Evolutionary conservation across 2,888 invertebrate genomes (phyloP), one percentile per base, ranked within the genome.

Genomic region (Apamea monoglypha): DNA sequence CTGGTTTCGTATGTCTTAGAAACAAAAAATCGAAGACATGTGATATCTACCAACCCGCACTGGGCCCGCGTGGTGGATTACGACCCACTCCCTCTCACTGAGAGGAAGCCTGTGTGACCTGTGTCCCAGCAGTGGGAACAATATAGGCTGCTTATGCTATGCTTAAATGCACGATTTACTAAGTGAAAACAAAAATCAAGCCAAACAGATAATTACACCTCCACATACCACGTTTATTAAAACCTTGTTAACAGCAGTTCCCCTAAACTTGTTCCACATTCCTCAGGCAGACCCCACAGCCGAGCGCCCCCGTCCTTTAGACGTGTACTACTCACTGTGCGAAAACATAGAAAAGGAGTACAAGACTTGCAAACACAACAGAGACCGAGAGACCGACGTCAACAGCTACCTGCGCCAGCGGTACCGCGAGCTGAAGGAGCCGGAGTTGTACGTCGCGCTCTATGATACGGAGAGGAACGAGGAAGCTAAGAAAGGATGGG

Each of bases 311-410:
- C 97, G 98, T 25, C 96, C 97, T n/a, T 93, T 98, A 5, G 97
- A 98, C 88, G 91, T 98, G 3, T 98, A 98, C 92, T 95, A 97
- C 83, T 93, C 98, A 1, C 94, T 98, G 1, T 97, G 98, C 84
- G 95, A 97, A 1, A 98, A 98, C 90, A 95, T 98, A 79, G 95
- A 96, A 1, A 96, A 96, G 75, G 98, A 98, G 91, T 97, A 98
- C 78, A 92, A 93, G 2, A 96, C 97, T 0, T 94, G 97, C 77
- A 97, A 97, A 67, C 95, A 97, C 78, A 97, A 98, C 47, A 89
- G 97, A 10, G 96, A 96, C 82, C 84, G 94, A 0, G 96, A 97
- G 89, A 93, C 94, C 0, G 97, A 97, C 82, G 88, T 97, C 72
- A 92, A 90, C 25, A 93, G 90, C 0, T 97, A 97, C 81, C 88